Conservation (phyloP, 2,113 vertebrate species). For the Paracanthobrama guichenoti region DNA sequence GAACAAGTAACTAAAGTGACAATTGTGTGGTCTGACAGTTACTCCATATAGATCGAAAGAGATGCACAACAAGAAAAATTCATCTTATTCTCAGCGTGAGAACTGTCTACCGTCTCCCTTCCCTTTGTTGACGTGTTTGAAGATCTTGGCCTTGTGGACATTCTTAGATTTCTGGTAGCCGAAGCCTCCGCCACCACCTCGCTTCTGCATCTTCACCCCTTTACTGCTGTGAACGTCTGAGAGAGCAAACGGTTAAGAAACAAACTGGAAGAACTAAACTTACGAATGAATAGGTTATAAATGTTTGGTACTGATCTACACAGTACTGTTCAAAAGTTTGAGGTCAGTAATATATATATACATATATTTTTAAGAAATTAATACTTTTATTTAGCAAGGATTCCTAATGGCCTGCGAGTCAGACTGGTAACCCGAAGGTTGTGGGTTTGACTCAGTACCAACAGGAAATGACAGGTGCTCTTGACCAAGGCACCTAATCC, state of each 20-base stretch:
- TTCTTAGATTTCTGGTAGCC: slow-evolving; percentile 91
- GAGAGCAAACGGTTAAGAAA: slow-evolving; percentile 72
- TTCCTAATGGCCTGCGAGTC: background rate
- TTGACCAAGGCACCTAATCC: too few relatives aligned
- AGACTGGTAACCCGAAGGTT: too few relatives aligned
- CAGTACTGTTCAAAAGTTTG: background rate
- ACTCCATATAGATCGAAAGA: slow-evolving; percentile 14
- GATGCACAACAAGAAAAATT: background rate
- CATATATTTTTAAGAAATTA: too few relatives aligned
- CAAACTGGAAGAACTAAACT: background rate
- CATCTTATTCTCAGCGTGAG: slow-evolving; percentile 78
- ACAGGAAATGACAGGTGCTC: too few relatives aligned
- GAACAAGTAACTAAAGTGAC: background rate
- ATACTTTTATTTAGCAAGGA: background rate
- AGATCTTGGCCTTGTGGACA: slow-evolving; percentile 87
- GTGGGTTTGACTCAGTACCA: too few relatives aligned
- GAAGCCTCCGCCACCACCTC: slow-evolving; percentile 90
- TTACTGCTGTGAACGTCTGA: slow-evolving; percentile 88
- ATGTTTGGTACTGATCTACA: background rate
- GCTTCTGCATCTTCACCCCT: slow-evolving; percentile 83
- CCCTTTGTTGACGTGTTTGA: slow-evolving; percentile 89
- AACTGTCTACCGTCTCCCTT: slow-evolving; percentile 82
- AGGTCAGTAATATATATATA: too few relatives aligned
- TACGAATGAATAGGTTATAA: background rate
- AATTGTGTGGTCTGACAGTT: background rate